phyloP scores from a whole-genome alignment of 2,797 vertebrate genomes.

The Triplophysa yarkandensis region DNA sequence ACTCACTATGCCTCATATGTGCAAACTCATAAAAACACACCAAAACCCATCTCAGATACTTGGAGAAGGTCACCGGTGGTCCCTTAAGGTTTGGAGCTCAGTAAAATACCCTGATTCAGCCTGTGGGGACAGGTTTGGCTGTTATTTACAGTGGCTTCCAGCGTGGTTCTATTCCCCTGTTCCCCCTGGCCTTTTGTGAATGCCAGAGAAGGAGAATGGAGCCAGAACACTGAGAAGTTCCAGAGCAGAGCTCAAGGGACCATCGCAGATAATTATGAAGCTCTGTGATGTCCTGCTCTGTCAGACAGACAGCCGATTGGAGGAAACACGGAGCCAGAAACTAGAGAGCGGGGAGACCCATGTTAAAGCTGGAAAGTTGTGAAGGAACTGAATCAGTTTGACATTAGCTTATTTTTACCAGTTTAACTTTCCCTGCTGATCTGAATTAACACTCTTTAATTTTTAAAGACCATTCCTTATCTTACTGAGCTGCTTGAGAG shows the following conservation, averaged over 20 bases:
- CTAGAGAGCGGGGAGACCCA: not conserved
- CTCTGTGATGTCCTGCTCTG: slow-evolving; percentile 63
- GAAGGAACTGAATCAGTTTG: slow-evolving; percentile 1
- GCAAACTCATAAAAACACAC: slow-evolving; percentile 1
- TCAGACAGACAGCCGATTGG: not conserved
- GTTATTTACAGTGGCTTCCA: slow-evolving; percentile 37
- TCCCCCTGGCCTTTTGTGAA: slow-evolving; percentile 38
- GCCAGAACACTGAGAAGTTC: slow-evolving; percentile 59
- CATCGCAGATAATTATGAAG: slow-evolving; percentile 73
- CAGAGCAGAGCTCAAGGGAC: slow-evolving; percentile 67
- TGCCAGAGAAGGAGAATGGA: slow-evolving; percentile 30
- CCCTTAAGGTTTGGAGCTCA: not conserved
- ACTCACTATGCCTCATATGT: not conserved
- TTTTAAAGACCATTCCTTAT: slow-evolving; percentile 17
- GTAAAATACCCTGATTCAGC: slow-evolving; percentile 4
- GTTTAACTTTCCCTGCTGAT: not conserved
- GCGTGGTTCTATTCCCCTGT: slow-evolving; percentile 16
- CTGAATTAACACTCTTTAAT: not conserved
- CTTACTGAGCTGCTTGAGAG: not conserved
- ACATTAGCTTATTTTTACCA: slow-evolving; percentile 10
- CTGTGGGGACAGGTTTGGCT: slow-evolving; percentile 11
- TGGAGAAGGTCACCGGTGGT: slow-evolving; percentile 13
- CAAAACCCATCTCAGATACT: slow-evolving; percentile 10
- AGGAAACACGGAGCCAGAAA: slow-evolving; percentile 12
- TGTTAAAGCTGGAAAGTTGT: slow-evolving; percentile 18